Percentiles rank a stretch among this genome's conserved stretches.
Conservation (phyloP, 2,797 vertebrate species). For the Sitta carolinensis region DNA sequence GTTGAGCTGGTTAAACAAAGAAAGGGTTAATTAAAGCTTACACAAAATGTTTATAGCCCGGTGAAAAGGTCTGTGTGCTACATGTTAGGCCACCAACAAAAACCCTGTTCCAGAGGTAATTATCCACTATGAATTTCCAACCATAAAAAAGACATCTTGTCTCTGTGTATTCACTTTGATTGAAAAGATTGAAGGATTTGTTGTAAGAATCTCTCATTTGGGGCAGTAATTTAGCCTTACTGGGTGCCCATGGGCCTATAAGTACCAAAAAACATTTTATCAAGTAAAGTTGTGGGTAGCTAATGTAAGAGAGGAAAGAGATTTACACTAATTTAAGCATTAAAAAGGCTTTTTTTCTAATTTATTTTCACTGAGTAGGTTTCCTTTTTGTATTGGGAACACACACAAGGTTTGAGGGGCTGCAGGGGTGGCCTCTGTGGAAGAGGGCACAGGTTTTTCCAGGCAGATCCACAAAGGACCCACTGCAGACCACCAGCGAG, state of each 20-base stretch:
- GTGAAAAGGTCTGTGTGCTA: not conserved
- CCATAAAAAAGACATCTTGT: not conserved
- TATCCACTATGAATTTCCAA: not conserved
- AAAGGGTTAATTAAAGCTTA: slow-evolving; percentile 63
- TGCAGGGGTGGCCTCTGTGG: not conserved
- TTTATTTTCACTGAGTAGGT: fast-evolving
- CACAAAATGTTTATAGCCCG: not conserved
- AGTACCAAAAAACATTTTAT: not conserved
- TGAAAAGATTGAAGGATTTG: not conserved
- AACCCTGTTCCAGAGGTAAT: not conserved
- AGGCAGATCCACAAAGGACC: fast-evolving
- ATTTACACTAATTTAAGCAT: not conserved
- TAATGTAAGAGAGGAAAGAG: not conserved
- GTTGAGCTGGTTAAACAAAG: slow-evolving; percentile 29
- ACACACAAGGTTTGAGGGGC: fast-evolving
- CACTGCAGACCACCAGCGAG: fast-evolving
- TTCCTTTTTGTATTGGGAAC: not conserved
- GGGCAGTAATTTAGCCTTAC: not conserved
- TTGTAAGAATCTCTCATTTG: not conserved
- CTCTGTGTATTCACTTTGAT: not conserved
- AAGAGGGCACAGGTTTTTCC: not conserved
- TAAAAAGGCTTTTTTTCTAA: not conserved
- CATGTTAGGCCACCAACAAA: not conserved
- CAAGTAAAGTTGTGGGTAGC: not conserved
- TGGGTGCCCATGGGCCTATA: fast-evolving